A percentile compares a stretch with the other conserved stretches of the same genome.
phyloP scores from a whole-genome alignment of 2,797 vertebrate genomes.

The Phylloscopus collybita region DNA sequence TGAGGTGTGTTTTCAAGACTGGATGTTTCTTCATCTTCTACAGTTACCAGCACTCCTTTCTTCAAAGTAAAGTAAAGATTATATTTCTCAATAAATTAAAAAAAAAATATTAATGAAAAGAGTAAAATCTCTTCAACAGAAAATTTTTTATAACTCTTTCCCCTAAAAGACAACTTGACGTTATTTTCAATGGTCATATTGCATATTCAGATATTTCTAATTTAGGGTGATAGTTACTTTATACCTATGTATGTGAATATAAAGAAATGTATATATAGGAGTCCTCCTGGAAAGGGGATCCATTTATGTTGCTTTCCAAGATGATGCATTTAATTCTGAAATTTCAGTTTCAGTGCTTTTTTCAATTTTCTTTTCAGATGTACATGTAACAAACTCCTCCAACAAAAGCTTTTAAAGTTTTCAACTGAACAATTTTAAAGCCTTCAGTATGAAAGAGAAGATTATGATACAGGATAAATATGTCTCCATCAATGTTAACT shows the following conservation, averaged over 20 bases:
- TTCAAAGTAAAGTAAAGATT: not conserved
- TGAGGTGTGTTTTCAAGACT: not conserved
- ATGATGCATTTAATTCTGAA: not conserved
- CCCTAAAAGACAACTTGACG: not conserved
- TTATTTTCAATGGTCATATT: not conserved
- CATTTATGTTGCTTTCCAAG: not conserved
- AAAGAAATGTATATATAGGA: not conserved
- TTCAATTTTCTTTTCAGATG: not conserved
- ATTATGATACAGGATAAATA: not conserved
- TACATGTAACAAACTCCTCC: not conserved
- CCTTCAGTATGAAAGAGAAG: not conserved
- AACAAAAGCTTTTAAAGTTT: slow-evolving; percentile 27
- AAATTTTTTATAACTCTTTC: not conserved
- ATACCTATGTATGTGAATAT: not conserved
- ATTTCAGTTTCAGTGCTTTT: not conserved
- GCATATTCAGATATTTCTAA: not conserved
- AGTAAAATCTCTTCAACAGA: not conserved
- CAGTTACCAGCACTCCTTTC: not conserved
- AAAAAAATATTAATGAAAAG: not conserved
- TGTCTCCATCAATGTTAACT: not conserved
- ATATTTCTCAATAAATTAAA: not conserved
- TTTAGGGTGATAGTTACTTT: not conserved
- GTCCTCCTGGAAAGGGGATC: not conserved
- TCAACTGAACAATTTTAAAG: not conserved
- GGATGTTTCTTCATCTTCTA: not conserved